phyloP scores from a whole-genome alignment of 2,113 vertebrate species.

The Oenanthe melanoleuca region DNA sequence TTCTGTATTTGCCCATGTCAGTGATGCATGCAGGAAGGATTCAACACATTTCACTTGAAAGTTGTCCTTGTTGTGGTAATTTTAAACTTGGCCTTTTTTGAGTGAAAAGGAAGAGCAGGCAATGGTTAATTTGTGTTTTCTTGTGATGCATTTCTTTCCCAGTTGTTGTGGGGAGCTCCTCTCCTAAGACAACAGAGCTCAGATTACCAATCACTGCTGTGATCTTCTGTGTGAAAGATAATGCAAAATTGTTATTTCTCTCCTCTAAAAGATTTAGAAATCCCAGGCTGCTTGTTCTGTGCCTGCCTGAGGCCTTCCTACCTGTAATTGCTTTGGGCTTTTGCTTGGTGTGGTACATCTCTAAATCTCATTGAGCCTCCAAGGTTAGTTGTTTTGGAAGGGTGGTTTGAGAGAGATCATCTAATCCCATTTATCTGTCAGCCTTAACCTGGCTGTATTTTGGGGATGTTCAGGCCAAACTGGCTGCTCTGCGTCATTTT shows the following conservation, averaged over 20 bases:
- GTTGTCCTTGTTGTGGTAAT: background rate
- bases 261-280: slow-evolving; percentile 55
- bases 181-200: background rate
- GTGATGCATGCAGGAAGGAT: background rate
- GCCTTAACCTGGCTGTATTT: background rate
- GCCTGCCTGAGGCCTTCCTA: slow-evolving; percentile 51
- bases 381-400: slow-evolving; percentile 43
- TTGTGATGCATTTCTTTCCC: background rate
- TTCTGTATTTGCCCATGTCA: background rate
- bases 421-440: slow-evolving; percentile 11
- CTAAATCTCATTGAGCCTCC: slow-evolving; percentile 46
- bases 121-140: background rate
- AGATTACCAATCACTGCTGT: background rate
- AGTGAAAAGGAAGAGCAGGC: background rate
- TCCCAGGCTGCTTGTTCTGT: slow-evolving; percentile 57
- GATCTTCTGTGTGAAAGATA: slow-evolving; percentile 21
- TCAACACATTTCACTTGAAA: background rate
- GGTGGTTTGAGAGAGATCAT: slow-evolving; percentile 13
- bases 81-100: background rate
- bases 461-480: background rate
- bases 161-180: background rate
- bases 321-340: slow-evolving; percentile 74
- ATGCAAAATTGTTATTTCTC: slow-evolving; percentile 37
- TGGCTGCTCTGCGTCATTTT: background rate
- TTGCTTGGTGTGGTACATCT: background rate